Percentiles rank a stretch among this genome's conserved stretches.
Conservation (phyloP, 2,797 vertebrate genomes). For the Rousettus madagascariensis region DNA sequence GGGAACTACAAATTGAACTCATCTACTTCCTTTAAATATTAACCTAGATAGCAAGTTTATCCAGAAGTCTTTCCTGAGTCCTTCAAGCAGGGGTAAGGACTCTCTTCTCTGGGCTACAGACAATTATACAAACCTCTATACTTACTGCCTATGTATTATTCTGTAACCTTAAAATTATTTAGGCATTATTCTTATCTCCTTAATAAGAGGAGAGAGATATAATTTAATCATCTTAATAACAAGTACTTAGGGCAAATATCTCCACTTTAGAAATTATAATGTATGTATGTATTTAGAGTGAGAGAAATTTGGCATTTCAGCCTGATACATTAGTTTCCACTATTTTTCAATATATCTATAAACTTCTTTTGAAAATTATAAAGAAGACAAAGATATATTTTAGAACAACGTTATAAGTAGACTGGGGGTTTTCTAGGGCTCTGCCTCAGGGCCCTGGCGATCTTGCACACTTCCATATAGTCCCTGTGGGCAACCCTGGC, state of each 20-base stretch:
- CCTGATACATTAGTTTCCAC: neutral
- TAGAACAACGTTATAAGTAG: neutral
- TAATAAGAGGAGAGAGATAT: neutral
- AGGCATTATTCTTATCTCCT: neutral
- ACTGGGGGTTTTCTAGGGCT: neutral
- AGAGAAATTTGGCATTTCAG: neutral
- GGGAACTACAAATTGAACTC: neutral
- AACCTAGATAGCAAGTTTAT: neutral
- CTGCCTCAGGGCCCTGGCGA: neutral
- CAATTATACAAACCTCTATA: neutral
- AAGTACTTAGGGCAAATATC: neutral
- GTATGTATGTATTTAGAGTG: neutral
- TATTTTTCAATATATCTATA: neutral
- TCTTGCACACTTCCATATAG: neutral
- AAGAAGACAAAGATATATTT: neutral
- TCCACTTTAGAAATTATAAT: neutral
- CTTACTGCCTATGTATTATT: neutral
- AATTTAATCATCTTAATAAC: neutral
- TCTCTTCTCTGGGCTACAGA: neutral
- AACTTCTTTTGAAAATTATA: neutral
- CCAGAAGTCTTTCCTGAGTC: neutral
- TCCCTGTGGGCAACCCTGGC: neutral
- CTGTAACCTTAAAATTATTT: neutral
- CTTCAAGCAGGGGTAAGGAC: neutral
- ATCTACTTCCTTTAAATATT: neutral